Percentiles rank a stretch among this genome's conserved stretches.
phyloP scores from a whole-genome alignment of 2,797 vertebrate species.

The Smutsia gigantea region DNA sequence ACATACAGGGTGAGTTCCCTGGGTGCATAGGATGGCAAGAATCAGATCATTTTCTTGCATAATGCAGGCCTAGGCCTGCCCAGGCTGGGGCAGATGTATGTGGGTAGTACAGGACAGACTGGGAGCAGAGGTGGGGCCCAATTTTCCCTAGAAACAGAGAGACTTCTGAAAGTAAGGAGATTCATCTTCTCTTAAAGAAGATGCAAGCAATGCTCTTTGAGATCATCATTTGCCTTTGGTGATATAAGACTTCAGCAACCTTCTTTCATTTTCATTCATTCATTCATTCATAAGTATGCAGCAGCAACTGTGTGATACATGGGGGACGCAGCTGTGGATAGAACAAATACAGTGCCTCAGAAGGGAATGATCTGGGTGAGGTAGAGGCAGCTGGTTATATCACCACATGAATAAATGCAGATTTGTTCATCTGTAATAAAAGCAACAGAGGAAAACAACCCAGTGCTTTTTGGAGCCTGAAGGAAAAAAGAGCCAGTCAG shows the following conservation, averaged over 20 bases:
- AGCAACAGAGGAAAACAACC: background rate
- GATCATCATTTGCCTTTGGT: background rate
- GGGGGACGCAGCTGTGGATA: rapidly evolving
- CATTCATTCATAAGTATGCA: background rate
- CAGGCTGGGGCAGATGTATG: background rate
- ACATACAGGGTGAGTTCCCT: background rate
- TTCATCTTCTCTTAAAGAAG: background rate
- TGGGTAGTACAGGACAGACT: background rate
- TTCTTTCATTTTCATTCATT: background rate
- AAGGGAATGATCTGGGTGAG: background rate
- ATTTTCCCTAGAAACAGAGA: background rate
- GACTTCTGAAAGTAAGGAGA: background rate
- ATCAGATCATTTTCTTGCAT: background rate
- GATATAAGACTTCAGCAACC: background rate
- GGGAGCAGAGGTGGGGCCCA: background rate
- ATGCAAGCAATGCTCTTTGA: background rate
- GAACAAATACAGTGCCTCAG: background rate
- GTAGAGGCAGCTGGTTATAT: background rate
- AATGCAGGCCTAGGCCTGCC: background rate
- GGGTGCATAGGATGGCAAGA: background rate
- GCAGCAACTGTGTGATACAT: rapidly evolving
- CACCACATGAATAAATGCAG: background rate
- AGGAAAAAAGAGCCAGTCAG: background rate
- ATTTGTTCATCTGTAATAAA: background rate
- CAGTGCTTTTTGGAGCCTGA: background rate